Evolutionary conservation across 2,797 vertebrate species (phyloP).

Genomic region (Etheostoma nigrum): DNA sequence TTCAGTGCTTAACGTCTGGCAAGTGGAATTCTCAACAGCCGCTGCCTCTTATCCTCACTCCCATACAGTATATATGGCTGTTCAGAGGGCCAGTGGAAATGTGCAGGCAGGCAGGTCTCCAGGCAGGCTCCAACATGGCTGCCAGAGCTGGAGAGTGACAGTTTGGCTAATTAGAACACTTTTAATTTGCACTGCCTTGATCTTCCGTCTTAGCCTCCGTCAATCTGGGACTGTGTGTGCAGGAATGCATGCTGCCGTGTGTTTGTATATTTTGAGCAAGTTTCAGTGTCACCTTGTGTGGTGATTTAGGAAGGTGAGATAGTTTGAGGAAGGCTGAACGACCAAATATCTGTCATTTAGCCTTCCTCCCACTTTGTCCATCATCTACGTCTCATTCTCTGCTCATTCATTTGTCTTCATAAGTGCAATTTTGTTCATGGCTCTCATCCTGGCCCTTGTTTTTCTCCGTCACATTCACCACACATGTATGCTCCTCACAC

Average conservation of each 20-base stretch:
- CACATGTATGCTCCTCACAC: neutral
- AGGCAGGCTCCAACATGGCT: constrained; percentile 59
- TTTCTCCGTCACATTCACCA: constrained; percentile 1
- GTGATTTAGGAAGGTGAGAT: constrained; percentile 40
- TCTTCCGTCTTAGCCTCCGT: constrained; percentile 65
- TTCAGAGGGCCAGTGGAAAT: constrained; percentile 37
- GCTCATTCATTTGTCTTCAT: constrained; percentile 7
- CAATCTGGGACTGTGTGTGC: constrained; percentile 44
- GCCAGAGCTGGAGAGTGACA: constrained; percentile 73
- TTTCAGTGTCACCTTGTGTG: constrained; percentile 59
- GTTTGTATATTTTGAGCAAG: constrained; percentile 31
- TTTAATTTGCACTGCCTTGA: constrained; percentile 79
- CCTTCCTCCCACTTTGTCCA: constrained; percentile 9
- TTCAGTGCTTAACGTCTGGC: constrained; percentile 49
- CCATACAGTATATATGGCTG: constrained; percentile 30
- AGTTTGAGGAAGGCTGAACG: constrained; percentile 11
- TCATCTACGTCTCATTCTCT: neutral
- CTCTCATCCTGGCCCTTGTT: neutral
- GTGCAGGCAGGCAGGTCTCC: constrained; percentile 54
- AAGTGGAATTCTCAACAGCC: constrained; percentile 45
- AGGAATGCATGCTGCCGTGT: constrained; percentile 18
- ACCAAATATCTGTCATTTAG: constrained; percentile 18
- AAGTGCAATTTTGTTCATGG: neutral
- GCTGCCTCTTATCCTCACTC: constrained; percentile 52
- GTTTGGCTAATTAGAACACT: constrained; percentile 78